These are phyloP conservation scores for Pristionchus fissidentatus DNA, from an alignment of 2,888 invertebrate genomes.

Conservation along the genomic window DNA sequence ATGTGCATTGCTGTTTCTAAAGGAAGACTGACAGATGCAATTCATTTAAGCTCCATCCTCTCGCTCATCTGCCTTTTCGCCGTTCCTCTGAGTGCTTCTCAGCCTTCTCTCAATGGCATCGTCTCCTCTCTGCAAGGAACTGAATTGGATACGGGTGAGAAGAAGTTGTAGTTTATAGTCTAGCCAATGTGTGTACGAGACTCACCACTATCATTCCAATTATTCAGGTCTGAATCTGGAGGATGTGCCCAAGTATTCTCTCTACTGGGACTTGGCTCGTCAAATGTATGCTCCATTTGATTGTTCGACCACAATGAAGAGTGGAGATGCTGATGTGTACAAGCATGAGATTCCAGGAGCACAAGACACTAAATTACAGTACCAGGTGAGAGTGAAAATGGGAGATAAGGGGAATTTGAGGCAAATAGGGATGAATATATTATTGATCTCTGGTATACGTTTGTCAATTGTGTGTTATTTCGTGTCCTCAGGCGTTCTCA, in stretches of 20 bases:
- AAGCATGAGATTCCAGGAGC: constrained; percentile 98
- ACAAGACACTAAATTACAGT: constrained; percentile 98
- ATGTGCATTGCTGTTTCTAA: constrained; percentile 68
- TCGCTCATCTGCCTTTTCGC: constrained; percentile 80
- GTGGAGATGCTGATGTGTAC: constrained; percentile 98
- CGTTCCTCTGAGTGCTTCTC: constrained; percentile 98
- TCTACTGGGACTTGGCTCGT: constrained; percentile 98
- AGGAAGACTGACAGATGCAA: not conserved
- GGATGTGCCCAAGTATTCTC: constrained; percentile 92
- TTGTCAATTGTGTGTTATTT: not conserved
- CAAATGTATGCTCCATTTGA: constrained; percentile 97
- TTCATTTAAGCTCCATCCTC: not conserved
- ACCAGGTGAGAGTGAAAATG: constrained; percentile 81
- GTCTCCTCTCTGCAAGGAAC: constrained; percentile 87
- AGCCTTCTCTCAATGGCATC: constrained; percentile 96
- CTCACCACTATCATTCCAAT: not conserved
- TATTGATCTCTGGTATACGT: not conserved
- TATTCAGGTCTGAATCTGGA: constrained; percentile 82
- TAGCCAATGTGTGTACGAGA: not conserved
- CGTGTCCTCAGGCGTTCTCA: constrained; percentile 85
- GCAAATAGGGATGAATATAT: not conserved
- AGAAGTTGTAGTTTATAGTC: not conserved
- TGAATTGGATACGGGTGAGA: constrained; percentile 81
- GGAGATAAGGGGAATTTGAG: not conserved
- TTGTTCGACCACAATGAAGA: constrained; percentile 97